phyloP scores from a whole-genome alignment of 2,888 invertebrate species.

The Lasioglossum vierecki region DNA sequence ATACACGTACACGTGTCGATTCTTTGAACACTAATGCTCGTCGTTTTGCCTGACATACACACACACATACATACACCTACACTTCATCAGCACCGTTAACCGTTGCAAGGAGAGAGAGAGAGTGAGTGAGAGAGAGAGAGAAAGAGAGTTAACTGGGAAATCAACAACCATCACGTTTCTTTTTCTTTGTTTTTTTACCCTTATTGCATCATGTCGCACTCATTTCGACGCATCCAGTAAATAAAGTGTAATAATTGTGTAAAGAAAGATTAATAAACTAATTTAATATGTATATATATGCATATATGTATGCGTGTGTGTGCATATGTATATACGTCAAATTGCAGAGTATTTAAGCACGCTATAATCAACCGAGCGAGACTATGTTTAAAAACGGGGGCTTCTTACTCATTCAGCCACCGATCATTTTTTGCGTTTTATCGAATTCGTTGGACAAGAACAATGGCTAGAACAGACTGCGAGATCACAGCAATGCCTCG shows the following conservation, averaged over 20 bases:
- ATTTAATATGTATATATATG: slow-evolving; percentile 72
- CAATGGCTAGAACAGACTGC: neutral
- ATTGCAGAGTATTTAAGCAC: slow-evolving; percentile 49
- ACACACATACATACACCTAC: slow-evolving; percentile 51
- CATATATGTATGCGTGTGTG: slow-evolving; percentile 64
- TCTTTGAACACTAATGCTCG: slow-evolving; percentile 55
- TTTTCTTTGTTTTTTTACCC: slow-evolving; percentile 61
- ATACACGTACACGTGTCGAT: slow-evolving; percentile 30
- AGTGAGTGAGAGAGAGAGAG: neutral
- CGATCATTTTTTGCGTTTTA: slow-evolving; percentile 22
- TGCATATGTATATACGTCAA: slow-evolving; percentile 62
- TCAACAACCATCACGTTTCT: slow-evolving; percentile 51
- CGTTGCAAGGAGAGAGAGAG: slow-evolving; percentile 47
- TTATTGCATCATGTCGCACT: slow-evolving; percentile 69
- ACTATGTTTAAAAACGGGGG: neutral
- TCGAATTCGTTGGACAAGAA: slow-evolving; percentile 12
- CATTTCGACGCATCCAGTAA: slow-evolving; percentile 67
- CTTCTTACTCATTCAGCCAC: slow-evolving; percentile 26
- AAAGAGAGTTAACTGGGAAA: neutral
- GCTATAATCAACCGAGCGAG: slow-evolving; percentile 24
- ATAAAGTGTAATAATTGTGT: slow-evolving; percentile 80
- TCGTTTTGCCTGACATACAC: slow-evolving; percentile 69
- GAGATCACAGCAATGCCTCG: neutral
- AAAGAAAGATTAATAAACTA: slow-evolving; percentile 74
- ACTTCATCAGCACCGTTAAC: slow-evolving; percentile 60